Evolutionary conservation across 2,888 invertebrate genomes (phyloP).

Genomic region (Anarsia innoxiella): DNA sequence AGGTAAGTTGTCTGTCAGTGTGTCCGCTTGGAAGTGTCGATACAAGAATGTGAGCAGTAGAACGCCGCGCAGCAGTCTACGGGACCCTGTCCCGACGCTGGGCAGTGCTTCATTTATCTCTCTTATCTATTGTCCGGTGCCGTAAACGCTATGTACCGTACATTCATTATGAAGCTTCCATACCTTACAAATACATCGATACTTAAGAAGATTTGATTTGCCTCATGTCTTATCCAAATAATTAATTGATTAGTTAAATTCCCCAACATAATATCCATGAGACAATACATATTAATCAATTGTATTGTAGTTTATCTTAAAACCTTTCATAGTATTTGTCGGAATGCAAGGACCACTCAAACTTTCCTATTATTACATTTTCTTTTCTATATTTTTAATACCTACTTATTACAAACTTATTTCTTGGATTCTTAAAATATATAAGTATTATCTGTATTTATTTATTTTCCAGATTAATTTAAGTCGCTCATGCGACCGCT

Average conservation of each 20-base stretch:
- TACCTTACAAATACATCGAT: slow-evolving; percentile 38
- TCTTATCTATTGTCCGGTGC: slow-evolving; percentile 58
- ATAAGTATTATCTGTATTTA: slow-evolving; percentile 13
- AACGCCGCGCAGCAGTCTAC: too few relatives aligned
- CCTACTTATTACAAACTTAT: slow-evolving; percentile 16
- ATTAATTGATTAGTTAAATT: slow-evolving; percentile 15
- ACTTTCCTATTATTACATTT: slow-evolving; percentile 76
- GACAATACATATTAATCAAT: too few relatives aligned
- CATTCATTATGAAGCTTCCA: slow-evolving; percentile 46
- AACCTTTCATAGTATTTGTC: slow-evolving; percentile 24
- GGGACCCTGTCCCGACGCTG: slow-evolving; percentile 20
- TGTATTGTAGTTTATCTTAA: slow-evolving; percentile 22
- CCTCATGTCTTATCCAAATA: background rate
- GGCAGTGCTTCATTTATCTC: slow-evolving; percentile 56
- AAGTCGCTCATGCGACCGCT: slow-evolving; percentile 41
- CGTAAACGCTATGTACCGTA: too few relatives aligned
- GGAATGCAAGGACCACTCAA: slow-evolving; percentile 87
- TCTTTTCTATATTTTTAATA: slow-evolving; percentile 36
- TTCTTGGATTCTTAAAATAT: too few relatives aligned
- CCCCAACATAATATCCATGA: slow-evolving; percentile 15
- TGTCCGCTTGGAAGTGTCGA: slow-evolving; percentile 54
- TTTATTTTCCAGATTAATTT: slow-evolving; percentile 30
- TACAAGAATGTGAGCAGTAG: slow-evolving; percentile 38
- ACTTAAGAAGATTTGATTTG: slow-evolving; percentile 11
- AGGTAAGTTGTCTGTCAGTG: slow-evolving; percentile 66